A percentile compares a stretch with the other conserved stretches of the same genome.
phyloP scores from a whole-genome alignment of 2,113 vertebrate genomes.

The Drymodes brunneopygia region DNA sequence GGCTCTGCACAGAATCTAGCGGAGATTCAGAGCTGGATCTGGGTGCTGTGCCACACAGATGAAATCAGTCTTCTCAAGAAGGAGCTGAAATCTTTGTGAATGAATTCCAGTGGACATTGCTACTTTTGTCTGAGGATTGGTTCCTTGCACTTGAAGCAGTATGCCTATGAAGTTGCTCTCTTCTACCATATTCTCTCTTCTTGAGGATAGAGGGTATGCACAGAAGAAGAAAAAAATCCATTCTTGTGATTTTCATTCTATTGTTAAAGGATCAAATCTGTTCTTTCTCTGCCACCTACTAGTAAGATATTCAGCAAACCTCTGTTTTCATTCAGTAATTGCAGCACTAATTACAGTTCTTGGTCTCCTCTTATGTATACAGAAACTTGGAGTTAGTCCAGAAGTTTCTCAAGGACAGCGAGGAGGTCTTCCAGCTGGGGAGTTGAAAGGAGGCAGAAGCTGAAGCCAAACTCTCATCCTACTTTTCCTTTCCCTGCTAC shows the following conservation, averaged over 20 bases:
- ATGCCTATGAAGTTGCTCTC: neutral
- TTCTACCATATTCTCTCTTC: neutral
- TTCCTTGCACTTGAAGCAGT: neutral
- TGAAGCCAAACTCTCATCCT: neutral
- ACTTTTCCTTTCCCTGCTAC: neutral
- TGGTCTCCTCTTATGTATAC: neutral
- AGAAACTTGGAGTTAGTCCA: neutral
- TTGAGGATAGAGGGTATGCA: neutral
- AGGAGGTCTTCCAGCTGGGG: neutral
- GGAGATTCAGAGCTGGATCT: neutral
- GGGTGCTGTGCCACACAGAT: neutral
- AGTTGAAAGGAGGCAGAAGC: neutral
- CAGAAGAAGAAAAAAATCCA: neutral
- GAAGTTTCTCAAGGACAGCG: neutral
- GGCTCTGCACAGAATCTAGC: too few species aligned
- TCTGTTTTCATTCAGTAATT: neutral
- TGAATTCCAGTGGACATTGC: neutral
- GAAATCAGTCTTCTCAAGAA: neutral
- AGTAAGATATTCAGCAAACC: neutral
- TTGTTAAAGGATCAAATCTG: neutral
- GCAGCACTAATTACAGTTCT: neutral
- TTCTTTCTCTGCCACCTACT: neutral
- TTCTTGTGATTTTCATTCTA: neutral
- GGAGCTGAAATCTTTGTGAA: neutral
- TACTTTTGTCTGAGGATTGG: neutral